Base-by-base conservation (phyloP, 2,888 invertebrate species). In the Sialis fuliginosa region DNA sequence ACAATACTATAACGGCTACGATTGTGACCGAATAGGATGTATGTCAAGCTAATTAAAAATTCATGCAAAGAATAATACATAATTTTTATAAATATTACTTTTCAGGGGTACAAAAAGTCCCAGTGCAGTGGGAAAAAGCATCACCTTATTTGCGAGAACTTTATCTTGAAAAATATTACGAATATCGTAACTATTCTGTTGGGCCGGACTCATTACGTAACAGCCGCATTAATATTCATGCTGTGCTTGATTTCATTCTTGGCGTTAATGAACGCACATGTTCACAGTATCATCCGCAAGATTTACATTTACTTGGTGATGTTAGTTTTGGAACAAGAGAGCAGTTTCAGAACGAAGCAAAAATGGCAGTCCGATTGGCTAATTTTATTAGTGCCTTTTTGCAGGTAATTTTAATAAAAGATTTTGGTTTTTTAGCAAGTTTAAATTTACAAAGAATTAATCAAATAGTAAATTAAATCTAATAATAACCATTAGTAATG, bases 311-410 rank as follows among this genome's bases (percentile, higher is more conserved):
- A 37, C 85, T 84, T 45, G 95, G 95, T 0, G 93, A 95, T 62
- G 78, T 90, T 42, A 81, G 81, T 35, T 90, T 69, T 59, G 93
- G 92, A 0, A 84, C 86, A 0, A 80, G 89, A 55, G 81, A 85
- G 51, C 92, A 89, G 62, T 90, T 91, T 58, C 82, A 87, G 60
- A 92, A 92, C 59, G 92, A 97, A 68, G 96, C 95, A 1, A 85
- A 91, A 63, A 92, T 92, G 83, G 97, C 96, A 3, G 74, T 93
- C n/a, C 76, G 96, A 43, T 68, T 96, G 45, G 88, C 96, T 0
- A 95, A 97, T 64, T 97, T 97, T 62, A 84, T 96, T 53, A 92
- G 92, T 60, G 87, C 89, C 39, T 97, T 93, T 64, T 67, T 93
- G 54, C 95, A 96, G 74, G 81, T 81, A 60, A 49, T 48, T 42